A percentile compares a stretch with the other conserved stretches of the same genome.
phyloP scores from a whole-genome alignment of 2,888 invertebrate genomes.

The Lottia scabra region DNA sequence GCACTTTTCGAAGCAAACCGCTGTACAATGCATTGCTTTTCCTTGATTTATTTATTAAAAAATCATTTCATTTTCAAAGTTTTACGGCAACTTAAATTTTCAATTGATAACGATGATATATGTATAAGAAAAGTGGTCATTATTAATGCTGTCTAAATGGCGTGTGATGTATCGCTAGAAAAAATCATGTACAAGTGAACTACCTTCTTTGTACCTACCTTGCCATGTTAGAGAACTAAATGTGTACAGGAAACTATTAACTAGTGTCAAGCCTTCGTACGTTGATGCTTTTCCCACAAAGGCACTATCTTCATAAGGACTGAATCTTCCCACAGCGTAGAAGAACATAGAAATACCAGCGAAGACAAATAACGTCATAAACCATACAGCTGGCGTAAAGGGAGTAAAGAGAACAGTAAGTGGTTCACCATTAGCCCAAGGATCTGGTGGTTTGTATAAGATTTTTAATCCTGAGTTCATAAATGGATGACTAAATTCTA shows the following conservation, averaged over 20 bases:
- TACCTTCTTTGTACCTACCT: slow-evolving; percentile 27
- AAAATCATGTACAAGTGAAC: too few relatives aligned
- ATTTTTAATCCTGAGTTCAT: slow-evolving; percentile 33
- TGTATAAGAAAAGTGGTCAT: too few relatives aligned
- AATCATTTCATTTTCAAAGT: too few relatives aligned
- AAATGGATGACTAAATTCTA: slow-evolving; percentile 35
- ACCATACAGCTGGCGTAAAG: slow-evolving; percentile 32
- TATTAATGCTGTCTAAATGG: too few relatives aligned
- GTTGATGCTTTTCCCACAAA: slow-evolving; percentile 33
- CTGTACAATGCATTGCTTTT: too few relatives aligned
- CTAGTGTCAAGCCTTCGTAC: slow-evolving; percentile 32
- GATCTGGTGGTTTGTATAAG: slow-evolving; percentile 28
- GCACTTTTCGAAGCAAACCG: too few relatives aligned
- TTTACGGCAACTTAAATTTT: too few relatives aligned
- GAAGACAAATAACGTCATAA: slow-evolving; percentile 28
- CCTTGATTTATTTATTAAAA: too few relatives aligned
- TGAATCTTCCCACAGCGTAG: slow-evolving; percentile 35
- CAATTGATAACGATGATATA: too few relatives aligned
- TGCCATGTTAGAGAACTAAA: slow-evolving; percentile 39
- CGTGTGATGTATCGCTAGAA: too few relatives aligned
- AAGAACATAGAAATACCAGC: slow-evolving; percentile 17
- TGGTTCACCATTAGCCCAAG: slow-evolving; percentile 14
- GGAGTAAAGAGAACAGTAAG: slow-evolving; percentile 18
- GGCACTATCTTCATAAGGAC: slow-evolving; percentile 34
- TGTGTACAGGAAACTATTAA: slow-evolving; percentile 38